Evolutionary conservation across 2,113 vertebrate species (phyloP).

Genomic region (Cranoglanis bouderius): DNA sequence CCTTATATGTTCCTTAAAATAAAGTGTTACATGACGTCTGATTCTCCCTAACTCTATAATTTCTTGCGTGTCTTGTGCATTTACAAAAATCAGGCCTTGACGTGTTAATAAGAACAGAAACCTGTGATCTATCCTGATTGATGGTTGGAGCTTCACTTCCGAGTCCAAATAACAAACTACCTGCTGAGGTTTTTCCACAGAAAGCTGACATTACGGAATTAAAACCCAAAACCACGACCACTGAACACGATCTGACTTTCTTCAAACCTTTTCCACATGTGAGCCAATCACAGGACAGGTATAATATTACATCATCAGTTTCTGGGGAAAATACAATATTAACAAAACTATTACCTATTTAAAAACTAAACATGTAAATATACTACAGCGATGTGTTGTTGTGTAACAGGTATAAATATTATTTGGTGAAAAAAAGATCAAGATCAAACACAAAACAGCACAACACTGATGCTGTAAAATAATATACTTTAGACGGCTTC

Average conservation of each 20-base stretch:
- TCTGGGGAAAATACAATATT: neutral
- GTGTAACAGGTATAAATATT: neutral
- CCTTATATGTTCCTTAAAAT: no score
- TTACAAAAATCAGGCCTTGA: no score
- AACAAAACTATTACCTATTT: neutral
- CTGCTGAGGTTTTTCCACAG: neutral
- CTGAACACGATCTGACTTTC: neutral
- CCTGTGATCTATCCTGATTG: neutral
- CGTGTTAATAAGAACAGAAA: conserved; percentile 3
- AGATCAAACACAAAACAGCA: neutral
- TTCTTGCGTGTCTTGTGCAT: neutral
- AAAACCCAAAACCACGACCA: neutral
- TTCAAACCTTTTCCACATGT: neutral
- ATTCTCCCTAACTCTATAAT: neutral
- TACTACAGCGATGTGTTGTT: neutral
- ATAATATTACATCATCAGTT: neutral
- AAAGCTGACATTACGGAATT: neutral
- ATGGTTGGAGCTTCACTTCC: neutral
- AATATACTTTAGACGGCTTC: neutral
- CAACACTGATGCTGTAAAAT: neutral
- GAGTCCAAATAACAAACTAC: neutral
- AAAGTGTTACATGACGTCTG: neutral
- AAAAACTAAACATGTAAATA: neutral
- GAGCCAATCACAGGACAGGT: neutral
- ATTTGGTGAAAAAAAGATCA: neutral